These are phyloP conservation scores for Macroglossus sobrinus DNA, from an alignment of 2,113 vertebrate species.

Conservation along the genomic window DNA sequence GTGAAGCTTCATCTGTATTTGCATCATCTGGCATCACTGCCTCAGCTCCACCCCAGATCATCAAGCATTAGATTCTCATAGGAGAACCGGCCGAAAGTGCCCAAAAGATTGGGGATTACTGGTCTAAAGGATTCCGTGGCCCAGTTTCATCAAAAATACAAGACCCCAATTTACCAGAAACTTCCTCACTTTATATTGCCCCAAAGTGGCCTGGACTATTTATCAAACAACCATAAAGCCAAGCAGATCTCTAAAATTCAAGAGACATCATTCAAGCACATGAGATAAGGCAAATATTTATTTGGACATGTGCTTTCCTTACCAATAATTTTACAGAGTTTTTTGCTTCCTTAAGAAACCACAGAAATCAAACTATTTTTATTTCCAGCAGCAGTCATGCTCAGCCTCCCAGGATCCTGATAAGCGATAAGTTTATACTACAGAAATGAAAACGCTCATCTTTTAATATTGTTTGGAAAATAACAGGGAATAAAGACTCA, in stretches of 20 bases:
- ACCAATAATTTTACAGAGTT: background rate
- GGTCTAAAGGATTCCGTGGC: background rate
- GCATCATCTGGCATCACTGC: too few species aligned
- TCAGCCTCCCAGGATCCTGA: background rate
- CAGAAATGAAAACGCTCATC: background rate
- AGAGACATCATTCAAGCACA: background rate
- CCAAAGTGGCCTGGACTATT: background rate
- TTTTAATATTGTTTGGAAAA: slow-evolving; percentile 9
- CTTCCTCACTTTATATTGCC: background rate
- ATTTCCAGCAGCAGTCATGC: background rate
- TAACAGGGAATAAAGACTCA: background rate
- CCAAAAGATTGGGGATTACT: too few species aligned
- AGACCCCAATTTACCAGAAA: background rate
- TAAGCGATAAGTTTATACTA: background rate
- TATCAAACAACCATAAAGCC: background rate
- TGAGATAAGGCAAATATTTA: background rate
- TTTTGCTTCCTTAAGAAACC: background rate
- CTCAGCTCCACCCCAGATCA: too few species aligned
- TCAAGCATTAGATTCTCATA: too few species aligned
- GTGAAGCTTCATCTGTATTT: too few species aligned
- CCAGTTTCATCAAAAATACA: background rate
- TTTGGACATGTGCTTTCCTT: background rate
- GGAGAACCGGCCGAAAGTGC: too few species aligned
- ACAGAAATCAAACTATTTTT: slow-evolving; percentile 7
- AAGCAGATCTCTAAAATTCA: background rate